Evolutionary conservation across 1,140 invertebrate species (phyloP).

Genomic region (Teleogryllus occipitalis): DNA sequence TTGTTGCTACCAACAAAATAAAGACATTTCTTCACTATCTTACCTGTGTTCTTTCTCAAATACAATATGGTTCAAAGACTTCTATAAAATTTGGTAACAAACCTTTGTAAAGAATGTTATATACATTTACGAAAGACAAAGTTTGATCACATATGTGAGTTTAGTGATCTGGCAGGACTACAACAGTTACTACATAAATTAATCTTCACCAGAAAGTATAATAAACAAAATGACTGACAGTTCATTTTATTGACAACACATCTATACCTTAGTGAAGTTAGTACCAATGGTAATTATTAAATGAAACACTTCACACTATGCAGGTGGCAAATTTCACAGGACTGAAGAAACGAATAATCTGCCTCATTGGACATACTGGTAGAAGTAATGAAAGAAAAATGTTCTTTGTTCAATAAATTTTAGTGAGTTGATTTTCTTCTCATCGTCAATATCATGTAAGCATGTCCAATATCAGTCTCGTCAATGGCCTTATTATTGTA

Average conservation of each 20-base stretch:
- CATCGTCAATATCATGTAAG: not conserved
- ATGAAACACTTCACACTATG: not conserved
- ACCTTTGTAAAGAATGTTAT: not conserved
- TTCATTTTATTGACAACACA: not conserved
- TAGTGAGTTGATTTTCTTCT: not conserved
- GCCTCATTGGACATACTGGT: too few species aligned
- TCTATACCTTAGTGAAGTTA: not conserved
- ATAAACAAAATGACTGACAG: not conserved
- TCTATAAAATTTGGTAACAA: conserved; percentile 1
- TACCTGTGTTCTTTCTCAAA: not conserved
- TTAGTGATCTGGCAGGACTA: conserved; percentile 3
- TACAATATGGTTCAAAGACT: not conserved
- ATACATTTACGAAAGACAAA: conserved; percentile 1
- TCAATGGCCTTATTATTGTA: not conserved
- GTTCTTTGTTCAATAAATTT: not conserved
- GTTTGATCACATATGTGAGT: not conserved
- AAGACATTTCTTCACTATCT: not conserved
- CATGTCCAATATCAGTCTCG: not conserved
- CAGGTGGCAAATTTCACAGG: not conserved
- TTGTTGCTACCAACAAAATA: not conserved
- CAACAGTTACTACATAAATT: not conserved
- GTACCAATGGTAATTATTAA: not conserved
- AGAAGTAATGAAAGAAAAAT: not conserved
- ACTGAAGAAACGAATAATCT: too few species aligned
- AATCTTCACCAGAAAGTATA: not conserved